Base-by-base conservation (phyloP, 2,888 invertebrate genomes). In the Liopterus haemorrhoidalis region DNA sequence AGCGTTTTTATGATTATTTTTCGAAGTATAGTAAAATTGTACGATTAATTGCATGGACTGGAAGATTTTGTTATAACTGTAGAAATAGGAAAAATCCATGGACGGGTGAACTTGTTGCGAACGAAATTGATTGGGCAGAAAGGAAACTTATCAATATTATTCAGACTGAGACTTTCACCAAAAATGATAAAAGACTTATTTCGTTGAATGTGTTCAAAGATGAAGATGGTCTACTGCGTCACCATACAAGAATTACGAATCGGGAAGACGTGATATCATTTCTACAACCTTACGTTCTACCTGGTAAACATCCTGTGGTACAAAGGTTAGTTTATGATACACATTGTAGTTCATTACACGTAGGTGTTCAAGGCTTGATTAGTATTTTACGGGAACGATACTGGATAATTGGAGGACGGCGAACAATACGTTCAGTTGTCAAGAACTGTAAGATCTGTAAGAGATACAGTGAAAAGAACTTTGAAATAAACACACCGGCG, bases 201-300 rank as follows among this genome's bases (percentile, higher is more conserved):
- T 16, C 30, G 15, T 24, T 55, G 19, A 25, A 48, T 15, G 18
- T 37, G 2, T 51, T 50, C 11, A 27, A 11, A 20, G 52, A 55
- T 18, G 49, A 52, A 24, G 30, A 43, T 19, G 53, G 45, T 8
- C 19, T 56, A 8, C 14, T 57, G 14, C 33, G 54, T n/a, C n/a
- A 56, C 5, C 54, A 54, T 20, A 53, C 55, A 5, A 46, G 35
- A 19, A 9, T 54, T 16, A 27, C 42, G 2, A 16, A 47, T 3
- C 45, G 57, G 19, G 33, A 51, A 16, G 55, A 57, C 27, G 4
- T 31, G 5, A 39, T 45, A 16, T 12, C 40, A 20, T 61, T 59
- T 52, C 42, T 50, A 22, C 49, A 33, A 49, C 59, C 59, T 5
- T 55, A 58, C 15, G 21, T 61, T 8, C 46, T 62, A 39, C 57